These are phyloP conservation scores for Pseudomyrmex cubaensis DNA, from an alignment of 1,140 invertebrate species.

Conservation along the genomic window DNA sequence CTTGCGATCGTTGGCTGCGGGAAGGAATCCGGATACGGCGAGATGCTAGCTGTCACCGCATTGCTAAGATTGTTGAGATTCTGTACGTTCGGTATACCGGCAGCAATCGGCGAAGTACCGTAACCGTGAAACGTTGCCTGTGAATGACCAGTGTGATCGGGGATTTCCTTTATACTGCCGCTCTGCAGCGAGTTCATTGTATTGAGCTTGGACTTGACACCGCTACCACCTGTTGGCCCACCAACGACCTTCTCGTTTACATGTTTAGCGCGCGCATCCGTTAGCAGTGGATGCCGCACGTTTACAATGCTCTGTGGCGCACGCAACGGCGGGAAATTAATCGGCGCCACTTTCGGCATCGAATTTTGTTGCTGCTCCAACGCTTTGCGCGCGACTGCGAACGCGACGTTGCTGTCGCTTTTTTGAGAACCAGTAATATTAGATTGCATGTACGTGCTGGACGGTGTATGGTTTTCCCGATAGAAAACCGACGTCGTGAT, in stretches of 20 bases:
- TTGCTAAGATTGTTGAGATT: slow-evolving; percentile 68
- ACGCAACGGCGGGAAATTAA: slow-evolving; percentile 78
- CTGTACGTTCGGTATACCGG: slow-evolving; percentile 68
- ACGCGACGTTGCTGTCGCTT: slow-evolving; percentile 65
- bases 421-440: slow-evolving; percentile 38
- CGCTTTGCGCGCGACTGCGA: slow-evolving; percentile 66
- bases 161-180: slow-evolving; percentile 64
- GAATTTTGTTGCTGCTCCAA: slow-evolving; percentile 73
- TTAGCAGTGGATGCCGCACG: slow-evolving; percentile 76
- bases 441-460: slow-evolving; percentile 45
- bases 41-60: slow-evolving; percentile 71
- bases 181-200: slow-evolving; percentile 54
- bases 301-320: slow-evolving; percentile 79
- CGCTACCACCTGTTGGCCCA: slow-evolving; percentile 16
- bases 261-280: slow-evolving; percentile 74
- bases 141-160: slow-evolving; percentile 49
- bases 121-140: slow-evolving; percentile 74
- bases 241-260: slow-evolving; percentile 50
- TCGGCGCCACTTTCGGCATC: slow-evolving; percentile 69
- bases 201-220: slow-evolving; percentile 69
- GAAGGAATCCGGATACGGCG: slow-evolving; percentile 76
- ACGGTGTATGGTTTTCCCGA: slow-evolving; percentile 58
- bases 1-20: slow-evolving; percentile 72
- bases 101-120: slow-evolving; percentile 65
- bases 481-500: slow-evolving; percentile 40